A percentile compares a stretch with the other conserved stretches of the same genome.
phyloP scores from a whole-genome alignment of 1,140 invertebrate species.

The Penaeus indicus region DNA sequence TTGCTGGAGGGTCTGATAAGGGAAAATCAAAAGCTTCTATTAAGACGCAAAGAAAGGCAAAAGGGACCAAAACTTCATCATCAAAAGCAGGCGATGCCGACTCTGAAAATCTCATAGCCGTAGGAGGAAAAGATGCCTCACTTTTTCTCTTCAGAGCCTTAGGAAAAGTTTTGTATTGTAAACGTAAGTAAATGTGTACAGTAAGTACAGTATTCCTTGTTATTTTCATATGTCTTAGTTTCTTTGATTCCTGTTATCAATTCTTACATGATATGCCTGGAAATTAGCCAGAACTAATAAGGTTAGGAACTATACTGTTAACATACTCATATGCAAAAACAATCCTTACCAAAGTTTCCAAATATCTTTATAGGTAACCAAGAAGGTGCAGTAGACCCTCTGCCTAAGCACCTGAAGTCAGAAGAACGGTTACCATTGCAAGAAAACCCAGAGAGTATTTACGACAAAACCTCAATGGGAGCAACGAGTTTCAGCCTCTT shows the following conservation, averaged over 20 bases:
- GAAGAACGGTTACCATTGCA: conserved; percentile 38
- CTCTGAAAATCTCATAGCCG: background rate
- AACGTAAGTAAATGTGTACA: conserved; percentile 32
- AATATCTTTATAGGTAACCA: conserved; percentile 5
- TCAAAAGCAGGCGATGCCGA: background rate
- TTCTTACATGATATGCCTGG: no score
- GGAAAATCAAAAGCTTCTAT: background rate
- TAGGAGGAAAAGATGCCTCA: conserved; percentile 58
- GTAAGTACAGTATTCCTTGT: no score
- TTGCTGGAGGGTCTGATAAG: background rate
- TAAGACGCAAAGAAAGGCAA: conserved; percentile 4
- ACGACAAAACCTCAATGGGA: conserved; percentile 49
- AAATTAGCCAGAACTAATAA: no score
- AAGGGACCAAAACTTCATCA: background rate
- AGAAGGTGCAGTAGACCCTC: conserved; percentile 38
- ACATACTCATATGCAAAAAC: background rate
- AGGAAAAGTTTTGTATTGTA: conserved; percentile 62
- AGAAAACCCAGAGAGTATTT: conserved; percentile 46
- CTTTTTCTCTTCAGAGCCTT: conserved; percentile 61
- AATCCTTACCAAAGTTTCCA: background rate
- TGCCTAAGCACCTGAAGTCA: conserved; percentile 31
- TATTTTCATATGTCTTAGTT: no score
- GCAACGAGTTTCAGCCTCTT: conserved; percentile 46
- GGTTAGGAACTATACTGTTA: background rate
- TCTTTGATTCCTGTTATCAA: no score